These are phyloP conservation scores for Sylvicola cinctus DNA, from an alignment of 2,888 invertebrate genomes.

Conservation along the genomic window DNA sequence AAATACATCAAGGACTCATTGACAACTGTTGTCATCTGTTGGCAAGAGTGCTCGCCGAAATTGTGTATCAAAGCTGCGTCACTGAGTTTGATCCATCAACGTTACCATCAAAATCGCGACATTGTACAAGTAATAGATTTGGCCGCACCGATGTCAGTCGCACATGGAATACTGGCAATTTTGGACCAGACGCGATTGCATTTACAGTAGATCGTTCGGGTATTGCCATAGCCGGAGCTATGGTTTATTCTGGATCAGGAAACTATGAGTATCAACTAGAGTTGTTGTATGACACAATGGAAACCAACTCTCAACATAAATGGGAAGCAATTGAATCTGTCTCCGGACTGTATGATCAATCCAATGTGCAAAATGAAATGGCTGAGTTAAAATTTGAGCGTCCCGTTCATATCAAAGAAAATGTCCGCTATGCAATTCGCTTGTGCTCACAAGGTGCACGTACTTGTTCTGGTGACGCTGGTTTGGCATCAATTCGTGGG, in stretches of 20 bases:
- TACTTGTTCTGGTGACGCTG: conserved; percentile 89
- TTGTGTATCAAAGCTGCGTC: conserved; percentile 61
- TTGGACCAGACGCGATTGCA: conserved; percentile 89
- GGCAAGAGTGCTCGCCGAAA: conserved; percentile 69
- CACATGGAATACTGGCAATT: conserved; percentile 94
- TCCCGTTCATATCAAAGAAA: conserved; percentile 64
- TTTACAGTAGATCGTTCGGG: conserved; percentile 83
- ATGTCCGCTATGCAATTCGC: conserved; percentile 66
- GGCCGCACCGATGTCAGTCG: conserved; percentile 73
- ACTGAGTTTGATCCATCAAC: conserved; percentile 24
- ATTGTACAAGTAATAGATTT: conserved; percentile 77
- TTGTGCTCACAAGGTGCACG: conserved; percentile 77
- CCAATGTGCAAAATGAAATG: conserved; percentile 72
- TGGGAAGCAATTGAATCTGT: conserved; percentile 78
- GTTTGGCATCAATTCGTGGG: conserved; percentile 69
- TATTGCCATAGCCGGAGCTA: conserved; percentile 72
- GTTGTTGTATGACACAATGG: conserved; percentile 54
- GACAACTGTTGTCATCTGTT: conserved; percentile 55
- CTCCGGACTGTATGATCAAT: conserved; percentile 64
- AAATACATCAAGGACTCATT: conserved; percentile 31
- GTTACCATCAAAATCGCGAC: conserved; percentile 45
- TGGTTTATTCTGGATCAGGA: conserved; percentile 76
- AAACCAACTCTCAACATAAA: conserved; percentile 33
- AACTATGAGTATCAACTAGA: conserved; percentile 83
- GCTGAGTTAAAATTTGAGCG: conserved; percentile 80